These are phyloP conservation scores for Hippoglossus hippoglossus DNA, from an alignment of 2,797 vertebrate species.

Conservation along the genomic window DNA sequence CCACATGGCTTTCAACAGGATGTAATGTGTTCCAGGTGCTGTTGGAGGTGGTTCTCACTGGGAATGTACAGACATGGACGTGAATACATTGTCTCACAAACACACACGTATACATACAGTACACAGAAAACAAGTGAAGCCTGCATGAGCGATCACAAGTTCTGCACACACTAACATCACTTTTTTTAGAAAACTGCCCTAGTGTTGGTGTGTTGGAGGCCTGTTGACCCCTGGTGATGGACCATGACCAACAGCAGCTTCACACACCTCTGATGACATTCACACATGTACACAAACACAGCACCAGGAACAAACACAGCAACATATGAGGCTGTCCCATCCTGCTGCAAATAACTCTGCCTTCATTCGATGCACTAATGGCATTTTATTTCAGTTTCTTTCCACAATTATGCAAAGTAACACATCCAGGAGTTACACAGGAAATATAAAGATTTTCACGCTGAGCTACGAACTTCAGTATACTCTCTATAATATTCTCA, in stretches of 20 bases:
- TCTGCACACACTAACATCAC: background rate
- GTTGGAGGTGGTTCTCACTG: background rate
- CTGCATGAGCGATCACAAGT: too few relatives aligned
- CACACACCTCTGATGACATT: conserved; percentile 10
- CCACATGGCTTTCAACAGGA: conserved; percentile 60
- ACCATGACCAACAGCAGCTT: conserved; percentile 17
- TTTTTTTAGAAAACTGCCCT: background rate
- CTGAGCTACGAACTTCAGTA: conserved; percentile 27
- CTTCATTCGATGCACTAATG: background rate
- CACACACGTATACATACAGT: too few relatives aligned
- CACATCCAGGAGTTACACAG: conserved; percentile 20
- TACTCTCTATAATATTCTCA: too few relatives aligned
- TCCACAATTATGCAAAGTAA: background rate
- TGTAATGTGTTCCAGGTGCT: conserved; percentile 79
- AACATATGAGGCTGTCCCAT: background rate
- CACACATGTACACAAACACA: conserved; percentile 17
- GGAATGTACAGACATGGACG: conserved; percentile 11
- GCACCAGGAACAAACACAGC: background rate
- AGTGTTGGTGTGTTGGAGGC: background rate
- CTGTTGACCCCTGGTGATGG: background rate
- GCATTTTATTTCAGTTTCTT: background rate
- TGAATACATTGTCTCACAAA: background rate
- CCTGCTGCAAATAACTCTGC: background rate
- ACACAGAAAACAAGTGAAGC: background rate
- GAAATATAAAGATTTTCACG: conserved; percentile 59